Evolutionary conservation across 2,888 invertebrate species (phyloP), one percentile per base, ranked within the genome.

Genomic region (Parnassius mnemosyne): DNA sequence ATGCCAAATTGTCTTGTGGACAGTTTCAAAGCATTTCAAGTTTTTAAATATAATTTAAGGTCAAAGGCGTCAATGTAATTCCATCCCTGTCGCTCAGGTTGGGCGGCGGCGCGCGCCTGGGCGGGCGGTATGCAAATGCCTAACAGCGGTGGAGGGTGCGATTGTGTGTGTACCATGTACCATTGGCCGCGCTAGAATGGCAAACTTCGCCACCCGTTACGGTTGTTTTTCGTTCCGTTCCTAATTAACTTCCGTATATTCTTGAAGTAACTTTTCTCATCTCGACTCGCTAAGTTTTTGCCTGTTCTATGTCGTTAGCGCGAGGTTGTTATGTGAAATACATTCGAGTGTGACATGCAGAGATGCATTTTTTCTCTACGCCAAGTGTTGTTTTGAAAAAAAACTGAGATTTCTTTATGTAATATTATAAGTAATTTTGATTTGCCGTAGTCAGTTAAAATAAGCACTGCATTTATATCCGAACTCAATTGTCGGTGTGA

Each of bases 91-190:
- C 91, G 78, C 84, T 85, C 89, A 77, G 77, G 85, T 79, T 87
- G 87, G 90, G 90, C 89, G 89, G 87, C 89, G 87, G 86, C 84
- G 87, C 86, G 85, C 84, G 89, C 88, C 78, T 84, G 91, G 91
- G 89, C 90, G 90, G 90, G 89, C 92, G 92, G 90, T 92, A 92
- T 92, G 92, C 92, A 92, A 92, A 92, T 92, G 89, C 85, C 81
- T 85, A 79, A 84, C 77, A 73, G 78, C 86, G 81, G 84, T 80
- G 82, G 85, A 82, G 82, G 81, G 78, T 80, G 69, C 69, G 76
- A 67, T 78, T 85, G 88, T 89, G 89, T 89, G 89, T 74, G 90
- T 90, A 85, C 78, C 80, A 80, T 85, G 86, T 89, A 88, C 90
- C 87, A 89, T 90, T 90, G 90, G 89, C 88, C 87, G 84, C 85